Conservation (phyloP, 2,888 invertebrate species). For the Ochropleura plecta region DNA sequence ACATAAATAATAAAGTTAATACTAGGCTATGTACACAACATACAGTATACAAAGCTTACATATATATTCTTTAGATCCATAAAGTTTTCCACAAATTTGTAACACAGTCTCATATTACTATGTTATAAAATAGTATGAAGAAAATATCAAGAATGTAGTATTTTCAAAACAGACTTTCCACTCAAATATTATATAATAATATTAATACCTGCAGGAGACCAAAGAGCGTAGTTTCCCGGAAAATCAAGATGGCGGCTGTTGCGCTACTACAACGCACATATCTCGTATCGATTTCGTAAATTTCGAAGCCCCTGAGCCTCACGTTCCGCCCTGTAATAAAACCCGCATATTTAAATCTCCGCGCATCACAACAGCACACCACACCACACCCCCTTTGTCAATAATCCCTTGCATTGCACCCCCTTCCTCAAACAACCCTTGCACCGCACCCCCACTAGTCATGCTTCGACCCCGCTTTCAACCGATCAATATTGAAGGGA, state of each 20-base stretch:
- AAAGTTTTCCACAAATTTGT: no score
- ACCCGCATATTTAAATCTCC: neutral
- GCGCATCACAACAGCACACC: neutral
- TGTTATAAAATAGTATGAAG: neutral
- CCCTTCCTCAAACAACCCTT: slow-evolving; percentile 4
- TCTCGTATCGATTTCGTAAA: neutral
- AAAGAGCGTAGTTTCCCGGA: neutral
- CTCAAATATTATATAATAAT: neutral
- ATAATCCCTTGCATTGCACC: neutral
- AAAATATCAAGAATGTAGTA: neutral
- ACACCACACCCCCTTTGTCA: neutral
- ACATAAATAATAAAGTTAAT: no score
- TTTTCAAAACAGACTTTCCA: neutral
- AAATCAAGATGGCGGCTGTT: slow-evolving; percentile 2
- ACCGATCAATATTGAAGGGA: neutral
- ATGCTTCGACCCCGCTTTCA: neutral
- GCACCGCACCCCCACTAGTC: slow-evolving; percentile 1
- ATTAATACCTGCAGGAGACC: neutral
- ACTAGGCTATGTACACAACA: no score
- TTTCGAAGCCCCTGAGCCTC: neutral
- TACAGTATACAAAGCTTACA: no score
- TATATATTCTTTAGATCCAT: no score
- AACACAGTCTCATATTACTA: no score
- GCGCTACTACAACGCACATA: neutral
- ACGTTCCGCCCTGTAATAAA: neutral